Conservation (phyloP, 2,113 vertebrate species). For the Cromileptes altivelis region DNA sequence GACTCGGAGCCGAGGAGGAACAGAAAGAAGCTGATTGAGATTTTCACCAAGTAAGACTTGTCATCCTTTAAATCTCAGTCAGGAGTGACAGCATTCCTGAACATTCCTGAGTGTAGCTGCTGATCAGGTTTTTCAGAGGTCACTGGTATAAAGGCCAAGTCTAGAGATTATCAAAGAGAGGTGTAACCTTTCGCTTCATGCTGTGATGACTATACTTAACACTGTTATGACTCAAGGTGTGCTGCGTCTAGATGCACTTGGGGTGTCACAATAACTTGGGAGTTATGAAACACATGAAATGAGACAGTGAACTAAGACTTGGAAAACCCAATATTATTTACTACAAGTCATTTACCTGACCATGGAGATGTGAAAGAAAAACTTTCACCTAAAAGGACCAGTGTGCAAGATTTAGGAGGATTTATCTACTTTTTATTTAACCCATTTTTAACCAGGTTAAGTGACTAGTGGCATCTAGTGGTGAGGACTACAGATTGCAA, state of each 20-base stretch:
- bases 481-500: too few species aligned
- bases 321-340: neutral
- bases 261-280: neutral
- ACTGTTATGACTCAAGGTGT: neutral
- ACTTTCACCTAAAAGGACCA: neutral
- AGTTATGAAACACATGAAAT: neutral
- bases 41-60: conserved; percentile 92
- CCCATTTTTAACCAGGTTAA: too few species aligned
- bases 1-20: conserved; percentile 92
- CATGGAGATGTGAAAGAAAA: neutral
- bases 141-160: too few species aligned
- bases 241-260: too few species aligned
- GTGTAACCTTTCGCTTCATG: neutral
- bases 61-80: neutral
- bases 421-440: too few species aligned
- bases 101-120: rapidly evolving
- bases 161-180: neutral
- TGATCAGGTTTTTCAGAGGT: neutral
- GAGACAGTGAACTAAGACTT: neutral
- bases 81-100: neutral
- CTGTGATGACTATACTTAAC: neutral
- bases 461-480: too few species aligned
- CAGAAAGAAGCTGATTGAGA: conserved; percentile 92
- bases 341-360: neutral
- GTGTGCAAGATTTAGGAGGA: too few species aligned